Evolutionary conservation across 2,797 vertebrate species (phyloP), one percentile per base, ranked within the genome.

Genomic region (Podarcis siculus): DNA sequence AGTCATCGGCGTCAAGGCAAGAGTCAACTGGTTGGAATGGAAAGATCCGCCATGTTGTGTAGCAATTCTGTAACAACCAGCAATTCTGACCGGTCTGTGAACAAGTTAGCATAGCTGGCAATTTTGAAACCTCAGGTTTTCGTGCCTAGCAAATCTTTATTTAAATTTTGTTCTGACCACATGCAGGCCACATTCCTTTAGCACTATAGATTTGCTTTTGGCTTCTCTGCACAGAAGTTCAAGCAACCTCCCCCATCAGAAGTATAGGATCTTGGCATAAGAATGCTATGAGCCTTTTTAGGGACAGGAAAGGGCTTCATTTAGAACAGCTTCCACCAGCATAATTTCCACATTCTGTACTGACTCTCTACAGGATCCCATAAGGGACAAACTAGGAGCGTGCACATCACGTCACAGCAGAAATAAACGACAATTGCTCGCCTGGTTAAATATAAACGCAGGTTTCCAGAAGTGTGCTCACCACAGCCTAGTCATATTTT

Each of bases 401-500:
- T 64, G 61, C 66, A 67, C 8, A 8, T 21, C 32, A 86, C 55
- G 30, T n/a, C 61, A 4, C 13, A 55, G 79, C 42, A 69, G 32
- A 45, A 67, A 88, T 86, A 91, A 91, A 87, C 93, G 90, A 66
- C 35, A 27, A 89, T 92, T 92, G 67, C 93, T 92, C 45, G 6
- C 84, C 73, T 93, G 93, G 92, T 94, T 96, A 95, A 94, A 93
- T 87, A 85, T 89, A 93, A 90, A 94, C 96, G 87, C 71, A 88
- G 69, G 79, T 89, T 93, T 93, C 90, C 23, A 92, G 86, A 89
- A 89, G 92, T 92, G 89, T 86, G 23, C 84, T 86, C 89, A 73
- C 79, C 32, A 32, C 69, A 66, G 21, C 93, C 78, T 90, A 93
- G 90, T 86, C 95, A 91, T 92, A 88, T 86, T 89, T 64, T 9